Percentiles rank a stretch among this genome's conserved stretches.
These are phyloP conservation scores for Eilema griseolum DNA, from an alignment of 2,888 invertebrate species.

Conservation along the genomic window DNA sequence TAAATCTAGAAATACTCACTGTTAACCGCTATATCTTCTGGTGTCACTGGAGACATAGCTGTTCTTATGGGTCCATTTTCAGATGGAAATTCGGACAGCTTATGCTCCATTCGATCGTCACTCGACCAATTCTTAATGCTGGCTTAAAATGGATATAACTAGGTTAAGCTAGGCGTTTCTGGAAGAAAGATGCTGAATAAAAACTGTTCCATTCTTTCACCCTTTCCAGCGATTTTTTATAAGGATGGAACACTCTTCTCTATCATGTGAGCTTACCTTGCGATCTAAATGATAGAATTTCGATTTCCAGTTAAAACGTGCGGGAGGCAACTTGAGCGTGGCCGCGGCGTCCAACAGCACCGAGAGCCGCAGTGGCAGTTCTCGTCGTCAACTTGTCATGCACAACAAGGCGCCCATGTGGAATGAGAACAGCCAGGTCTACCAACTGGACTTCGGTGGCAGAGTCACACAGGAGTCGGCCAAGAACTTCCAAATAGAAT, in stretches of 20 bases:
- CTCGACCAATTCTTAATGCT: too few relatives aligned
- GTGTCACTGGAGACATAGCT: too few relatives aligned
- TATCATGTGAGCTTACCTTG: background rate
- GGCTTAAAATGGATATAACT: too few relatives aligned
- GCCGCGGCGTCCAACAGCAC: slow-evolving; percentile 26
- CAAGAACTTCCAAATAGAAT: slow-evolving; percentile 99
- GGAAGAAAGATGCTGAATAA: background rate
- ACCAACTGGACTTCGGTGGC: slow-evolving; percentile 99
- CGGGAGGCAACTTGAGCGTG: slow-evolving; percentile 68
- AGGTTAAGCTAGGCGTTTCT: too few relatives aligned
- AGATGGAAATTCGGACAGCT: too few relatives aligned
- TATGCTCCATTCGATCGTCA: too few relatives aligned
- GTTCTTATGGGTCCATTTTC: too few relatives aligned
- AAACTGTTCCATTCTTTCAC: background rate
- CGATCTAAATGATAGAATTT: background rate
- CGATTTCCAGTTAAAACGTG: slow-evolving; percentile 89
- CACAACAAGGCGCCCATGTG: slow-evolving; percentile 99
- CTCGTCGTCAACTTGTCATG: slow-evolving; percentile 95
- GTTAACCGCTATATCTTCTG: too few relatives aligned
- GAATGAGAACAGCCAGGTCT: slow-evolving; percentile 99
- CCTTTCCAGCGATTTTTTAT: too few relatives aligned
- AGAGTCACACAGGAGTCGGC: slow-evolving; percentile 99
- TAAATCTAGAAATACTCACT: too few relatives aligned
- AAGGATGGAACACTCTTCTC: background rate
- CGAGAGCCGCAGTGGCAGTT: slow-evolving; percentile 42